Evolutionary conservation across 2,888 invertebrate genomes (phyloP).

Genomic region (Nomada lathburiana): DNA sequence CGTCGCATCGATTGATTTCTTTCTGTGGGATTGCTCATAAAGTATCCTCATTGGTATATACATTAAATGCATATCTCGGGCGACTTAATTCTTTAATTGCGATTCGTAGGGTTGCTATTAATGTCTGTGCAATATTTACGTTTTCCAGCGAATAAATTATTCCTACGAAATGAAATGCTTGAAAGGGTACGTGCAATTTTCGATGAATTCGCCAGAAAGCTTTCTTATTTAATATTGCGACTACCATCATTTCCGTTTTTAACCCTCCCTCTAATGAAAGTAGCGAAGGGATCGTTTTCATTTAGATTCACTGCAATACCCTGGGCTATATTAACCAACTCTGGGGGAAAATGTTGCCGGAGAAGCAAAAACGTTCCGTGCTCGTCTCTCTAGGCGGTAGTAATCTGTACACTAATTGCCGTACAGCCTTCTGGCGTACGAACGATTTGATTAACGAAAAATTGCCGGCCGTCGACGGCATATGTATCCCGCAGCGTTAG

Average conservation of each 20-base stretch:
- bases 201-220: too few relatives aligned
- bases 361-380: background rate
- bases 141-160: too few relatives aligned
- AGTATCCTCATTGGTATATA: too few relatives aligned
- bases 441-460: conserved; percentile 49
- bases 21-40: too few relatives aligned
- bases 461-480: conserved; percentile 35
- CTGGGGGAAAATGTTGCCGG: background rate
- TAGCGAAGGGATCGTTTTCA: background rate
- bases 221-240: background rate
- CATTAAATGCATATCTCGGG: too few relatives aligned
- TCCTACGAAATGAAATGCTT: background rate
- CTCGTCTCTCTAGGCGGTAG: background rate
- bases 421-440: conserved; percentile 14
- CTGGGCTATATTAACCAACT: background rate
- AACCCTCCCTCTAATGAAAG: background rate
- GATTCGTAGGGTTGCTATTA: too few relatives aligned
- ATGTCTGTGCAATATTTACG: too few relatives aligned
- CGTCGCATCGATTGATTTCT: too few relatives aligned
- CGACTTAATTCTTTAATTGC: too few relatives aligned
- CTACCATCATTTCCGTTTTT: background rate
- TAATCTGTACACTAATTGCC: conserved; percentile 45
- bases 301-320: conserved; percentile 11
- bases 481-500: conserved; percentile 30
- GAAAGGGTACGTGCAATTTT: background rate